Base-by-base conservation (phyloP, 1,140 invertebrate species). In the Brachionus calyciflorus region DNA sequence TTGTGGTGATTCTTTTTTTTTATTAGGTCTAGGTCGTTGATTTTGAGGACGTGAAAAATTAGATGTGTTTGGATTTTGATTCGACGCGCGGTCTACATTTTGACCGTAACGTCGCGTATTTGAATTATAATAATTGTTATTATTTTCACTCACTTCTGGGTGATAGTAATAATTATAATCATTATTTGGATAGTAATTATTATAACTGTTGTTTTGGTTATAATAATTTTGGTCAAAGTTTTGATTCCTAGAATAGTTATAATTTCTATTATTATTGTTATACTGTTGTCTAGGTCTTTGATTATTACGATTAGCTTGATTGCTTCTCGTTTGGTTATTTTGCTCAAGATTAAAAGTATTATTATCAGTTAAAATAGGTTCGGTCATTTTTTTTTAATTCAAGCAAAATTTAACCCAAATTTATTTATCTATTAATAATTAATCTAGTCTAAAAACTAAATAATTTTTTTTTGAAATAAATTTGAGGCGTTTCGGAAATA, bases 351-450 rank as follows among this genome's bases (percentile, higher is more conserved):
- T 60, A 21, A 14, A 60, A 37, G 33, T 10, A 17, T 37, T 60
- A 60, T 37, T 60, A 2, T 17, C 24, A 33, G 37, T 10, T n/a
- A 60, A 14, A 21, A n/a, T 17, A 37, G n/a, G 30, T 37, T 60
- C 55, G 55, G 55, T 19, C 55, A 60, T 60, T 37, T 12, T 55
- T 55, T n/a, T n/a, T n/a, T n/a, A 51, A 21, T 21, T 53, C 28
- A 12, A 55, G 17, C 0, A 28, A 55, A 55, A 30, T 30, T 33
- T 3, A 28, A 28, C 4, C 33, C 0, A n/a, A 49, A 49, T 49
- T 7, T n/a, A 6, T 49, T 49, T 49, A 28, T 28, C 33, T 28
- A 28, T 28, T 60, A 19, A 60, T 37, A n/a, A 21, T 60, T 33
- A 26, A 33, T 60, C 55, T 7, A 30, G 28, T 60, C 12, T 60